phyloP scores from a whole-genome alignment of 2,888 invertebrate genomes.

The Julus scandinavius region DNA sequence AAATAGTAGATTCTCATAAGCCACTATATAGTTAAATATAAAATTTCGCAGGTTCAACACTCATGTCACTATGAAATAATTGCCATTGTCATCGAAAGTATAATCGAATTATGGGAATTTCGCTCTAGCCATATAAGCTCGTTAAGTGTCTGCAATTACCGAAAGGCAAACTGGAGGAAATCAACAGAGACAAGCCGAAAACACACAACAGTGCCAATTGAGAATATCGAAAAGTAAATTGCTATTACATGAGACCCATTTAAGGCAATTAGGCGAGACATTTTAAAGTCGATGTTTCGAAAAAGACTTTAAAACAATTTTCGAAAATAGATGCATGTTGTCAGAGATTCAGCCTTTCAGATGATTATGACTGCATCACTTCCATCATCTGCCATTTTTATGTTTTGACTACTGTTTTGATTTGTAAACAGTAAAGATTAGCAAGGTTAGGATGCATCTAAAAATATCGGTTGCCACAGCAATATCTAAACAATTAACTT shows the following conservation, averaged over 20 bases:
- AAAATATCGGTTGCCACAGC: no score
- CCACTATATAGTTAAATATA: not conserved
- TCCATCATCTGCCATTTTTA: no score
- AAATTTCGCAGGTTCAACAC: not conserved
- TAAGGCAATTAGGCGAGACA: slow-evolving; percentile 38
- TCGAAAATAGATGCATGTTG: no score
- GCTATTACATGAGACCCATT: slow-evolving; percentile 30
- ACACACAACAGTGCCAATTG: not conserved
- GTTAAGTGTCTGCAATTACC: not conserved
- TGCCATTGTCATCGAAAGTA: slow-evolving; percentile 26
- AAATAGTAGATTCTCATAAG: not conserved
- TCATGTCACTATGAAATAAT: not conserved
- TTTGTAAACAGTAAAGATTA: no score
- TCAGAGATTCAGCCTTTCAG: no score
- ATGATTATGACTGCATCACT: no score
- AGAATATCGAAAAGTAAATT: slow-evolving; percentile 30
- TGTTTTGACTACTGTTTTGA: no score
- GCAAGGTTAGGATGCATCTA: no score
- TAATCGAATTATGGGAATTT: slow-evolving; percentile 1
- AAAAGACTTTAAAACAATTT: not conserved
- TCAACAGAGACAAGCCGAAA: not conserved
- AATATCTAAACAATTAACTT: no score
- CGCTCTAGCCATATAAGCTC: not conserved
- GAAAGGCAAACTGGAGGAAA: not conserved
- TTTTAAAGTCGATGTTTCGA: not conserved